phyloP scores from a whole-genome alignment of 2,113 vertebrate genomes.

The Panthera leo region DNA sequence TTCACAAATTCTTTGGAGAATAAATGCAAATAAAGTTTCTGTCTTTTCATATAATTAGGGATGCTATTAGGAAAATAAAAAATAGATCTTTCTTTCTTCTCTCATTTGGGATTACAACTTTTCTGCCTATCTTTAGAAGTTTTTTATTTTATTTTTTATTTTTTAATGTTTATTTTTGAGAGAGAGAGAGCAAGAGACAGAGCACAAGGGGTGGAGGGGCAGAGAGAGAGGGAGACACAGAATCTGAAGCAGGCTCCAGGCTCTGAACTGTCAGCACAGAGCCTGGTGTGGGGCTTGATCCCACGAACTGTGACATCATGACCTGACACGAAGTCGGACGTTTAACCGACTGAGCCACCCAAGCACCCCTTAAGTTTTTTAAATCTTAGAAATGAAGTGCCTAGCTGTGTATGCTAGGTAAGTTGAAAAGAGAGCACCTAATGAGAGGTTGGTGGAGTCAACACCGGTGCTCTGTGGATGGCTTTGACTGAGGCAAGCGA shows the following conservation, averaged over 20 bases:
- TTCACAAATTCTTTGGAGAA: slow-evolving; percentile 39
- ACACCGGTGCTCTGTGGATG: not conserved
- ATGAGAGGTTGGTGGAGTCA: not conserved
- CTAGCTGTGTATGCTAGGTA: not conserved
- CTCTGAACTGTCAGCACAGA: too few species aligned
- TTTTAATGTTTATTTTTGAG: too few species aligned
- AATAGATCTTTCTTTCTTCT: not conserved
- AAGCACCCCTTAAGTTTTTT: not conserved
- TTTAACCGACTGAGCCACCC: too few species aligned
- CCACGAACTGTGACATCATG: too few species aligned
- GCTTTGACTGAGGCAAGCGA: not conserved
- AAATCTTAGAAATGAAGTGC: not conserved
- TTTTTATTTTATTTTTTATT: not conserved
- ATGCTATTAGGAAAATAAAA: not conserved
- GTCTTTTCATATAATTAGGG: not conserved
- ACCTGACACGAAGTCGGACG: too few species aligned
- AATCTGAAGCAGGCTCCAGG: too few species aligned
- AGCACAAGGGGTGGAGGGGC: too few species aligned
- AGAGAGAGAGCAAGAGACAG: too few species aligned
- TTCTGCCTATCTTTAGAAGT: not conserved
- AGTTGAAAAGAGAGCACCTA: not conserved
- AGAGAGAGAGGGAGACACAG: too few species aligned
- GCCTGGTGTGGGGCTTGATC: too few species aligned
- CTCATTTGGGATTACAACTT: not conserved
- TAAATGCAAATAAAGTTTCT: not conserved